Percentiles rank a stretch among this genome's conserved stretches.
phyloP scores from a whole-genome alignment of 2,797 vertebrate species.

The Neomorphus geoffroyi region DNA sequence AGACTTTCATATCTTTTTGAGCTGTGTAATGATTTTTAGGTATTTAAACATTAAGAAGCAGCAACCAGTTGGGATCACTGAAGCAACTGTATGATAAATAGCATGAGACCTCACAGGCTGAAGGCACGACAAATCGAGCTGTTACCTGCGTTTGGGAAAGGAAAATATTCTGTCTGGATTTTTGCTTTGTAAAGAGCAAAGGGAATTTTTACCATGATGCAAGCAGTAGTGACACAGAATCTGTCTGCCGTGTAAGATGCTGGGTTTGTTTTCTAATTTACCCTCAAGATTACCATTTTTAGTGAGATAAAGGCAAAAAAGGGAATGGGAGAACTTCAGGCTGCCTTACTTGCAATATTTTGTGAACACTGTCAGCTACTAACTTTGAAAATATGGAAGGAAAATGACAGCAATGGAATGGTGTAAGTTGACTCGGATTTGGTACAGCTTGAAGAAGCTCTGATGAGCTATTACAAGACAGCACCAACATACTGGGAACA shows the following conservation, averaged over 20 bases:
- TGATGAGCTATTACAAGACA: not conserved
- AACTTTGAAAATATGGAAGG: not conserved
- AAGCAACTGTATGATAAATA: not conserved
- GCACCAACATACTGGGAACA: not conserved
- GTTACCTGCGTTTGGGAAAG: not conserved
- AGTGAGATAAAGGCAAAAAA: not conserved
- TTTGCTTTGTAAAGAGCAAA: not conserved
- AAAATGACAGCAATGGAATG: not conserved
- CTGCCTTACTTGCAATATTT: not conserved
- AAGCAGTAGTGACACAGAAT: not conserved
- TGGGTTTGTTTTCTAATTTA: not conserved
- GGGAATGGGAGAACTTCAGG: not conserved
- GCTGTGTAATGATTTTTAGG: not conserved
- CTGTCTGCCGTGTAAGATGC: not conserved
- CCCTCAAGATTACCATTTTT: not conserved
- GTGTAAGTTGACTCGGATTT: not conserved
- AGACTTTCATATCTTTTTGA: not conserved
- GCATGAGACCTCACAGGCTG: not conserved
- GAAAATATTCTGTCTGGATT: not conserved
- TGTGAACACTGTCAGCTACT: not conserved
- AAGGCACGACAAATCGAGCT: not conserved
- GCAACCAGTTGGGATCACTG: not conserved
- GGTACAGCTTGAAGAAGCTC: not conserved
- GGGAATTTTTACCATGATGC: not conserved
- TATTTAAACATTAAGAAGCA: not conserved